phyloP scores from a whole-genome alignment of 2,113 vertebrate genomes.

The Atractosteus spatula region DNA sequence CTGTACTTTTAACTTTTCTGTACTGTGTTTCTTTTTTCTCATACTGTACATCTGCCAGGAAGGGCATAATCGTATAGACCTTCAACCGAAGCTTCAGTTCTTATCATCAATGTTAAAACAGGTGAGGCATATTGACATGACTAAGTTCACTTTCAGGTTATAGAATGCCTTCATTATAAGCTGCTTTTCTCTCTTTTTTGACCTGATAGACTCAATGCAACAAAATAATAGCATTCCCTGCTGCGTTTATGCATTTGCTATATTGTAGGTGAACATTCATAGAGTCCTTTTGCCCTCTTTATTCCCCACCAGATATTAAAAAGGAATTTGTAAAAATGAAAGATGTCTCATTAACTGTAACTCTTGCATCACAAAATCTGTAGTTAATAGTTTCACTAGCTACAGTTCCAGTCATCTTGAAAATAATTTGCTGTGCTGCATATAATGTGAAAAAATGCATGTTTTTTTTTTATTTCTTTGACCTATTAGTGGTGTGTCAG shows the following conservation, averaged over 20 bases:
- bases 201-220: not conserved
- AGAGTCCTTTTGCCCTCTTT: not conserved
- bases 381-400: too few species aligned
- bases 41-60: slow-evolving; percentile 46
- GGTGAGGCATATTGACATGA: slow-evolving; percentile 57
- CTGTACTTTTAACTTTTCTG: not conserved
- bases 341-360: too few species aligned
- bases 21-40: slow-evolving; percentile 11
- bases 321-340: not conserved
- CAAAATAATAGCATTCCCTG: too few species aligned
- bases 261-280: not conserved
- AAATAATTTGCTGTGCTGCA: too few species aligned
- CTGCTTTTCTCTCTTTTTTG: not conserved
- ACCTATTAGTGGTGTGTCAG: too few species aligned
- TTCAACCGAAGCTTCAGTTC: slow-evolving; percentile 73
- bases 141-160: not conserved
- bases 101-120: slow-evolving; percentile 75
- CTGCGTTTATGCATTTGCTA: not conserved
- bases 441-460: too few species aligned
- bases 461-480: too few species aligned
- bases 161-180: not conserved
- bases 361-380: too few species aligned
- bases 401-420: too few species aligned
- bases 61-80: slow-evolving; percentile 64
- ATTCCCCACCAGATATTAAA: not conserved